phyloP scores from a whole-genome alignment of 2,888 invertebrate species.

The Anticlea derivata region DNA sequence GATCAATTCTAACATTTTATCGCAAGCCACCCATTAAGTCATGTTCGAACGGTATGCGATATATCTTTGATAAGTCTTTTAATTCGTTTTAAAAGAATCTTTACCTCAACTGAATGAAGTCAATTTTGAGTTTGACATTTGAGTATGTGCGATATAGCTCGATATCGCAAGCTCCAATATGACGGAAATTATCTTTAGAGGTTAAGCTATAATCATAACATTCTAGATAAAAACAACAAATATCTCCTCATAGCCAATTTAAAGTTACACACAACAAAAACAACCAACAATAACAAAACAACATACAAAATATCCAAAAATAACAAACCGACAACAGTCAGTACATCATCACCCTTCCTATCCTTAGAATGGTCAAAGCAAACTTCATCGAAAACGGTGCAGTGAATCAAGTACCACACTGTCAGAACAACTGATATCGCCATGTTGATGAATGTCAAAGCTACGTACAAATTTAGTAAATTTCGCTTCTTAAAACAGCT shows the following conservation, averaged over 20 bases:
- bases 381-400: slow-evolving; percentile 11
- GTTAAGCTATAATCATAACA: too few relatives aligned
- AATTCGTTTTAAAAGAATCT: too few relatives aligned
- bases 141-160: too few relatives aligned
- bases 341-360: slow-evolving; percentile 12
- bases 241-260: slow-evolving; percentile 43
- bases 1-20: too few relatives aligned
- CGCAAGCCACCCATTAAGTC: too few relatives aligned
- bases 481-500: not conserved
- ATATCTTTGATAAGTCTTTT: too few relatives aligned
- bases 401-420: slow-evolving; percentile 17
- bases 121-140: too few relatives aligned
- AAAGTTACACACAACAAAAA: slow-evolving; percentile 28
- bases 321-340: slow-evolving; percentile 4
- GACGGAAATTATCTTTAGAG: too few relatives aligned
- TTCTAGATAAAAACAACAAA: slow-evolving; percentile 10
- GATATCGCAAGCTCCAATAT: too few relatives aligned
- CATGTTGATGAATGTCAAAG: not conserved
- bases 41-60: too few relatives aligned
- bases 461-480: slow-evolving; percentile 4
- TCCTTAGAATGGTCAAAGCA: slow-evolving; percentile 21
- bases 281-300: slow-evolving; percentile 3
- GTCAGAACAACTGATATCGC: not conserved
- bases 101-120: too few relatives aligned
- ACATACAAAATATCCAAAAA: not conserved